Percentiles rank a stretch among this genome's conserved stretches.
Conservation (phyloP, 2,113 vertebrate genomes). For the Daubentonia madagascariensis region DNA sequence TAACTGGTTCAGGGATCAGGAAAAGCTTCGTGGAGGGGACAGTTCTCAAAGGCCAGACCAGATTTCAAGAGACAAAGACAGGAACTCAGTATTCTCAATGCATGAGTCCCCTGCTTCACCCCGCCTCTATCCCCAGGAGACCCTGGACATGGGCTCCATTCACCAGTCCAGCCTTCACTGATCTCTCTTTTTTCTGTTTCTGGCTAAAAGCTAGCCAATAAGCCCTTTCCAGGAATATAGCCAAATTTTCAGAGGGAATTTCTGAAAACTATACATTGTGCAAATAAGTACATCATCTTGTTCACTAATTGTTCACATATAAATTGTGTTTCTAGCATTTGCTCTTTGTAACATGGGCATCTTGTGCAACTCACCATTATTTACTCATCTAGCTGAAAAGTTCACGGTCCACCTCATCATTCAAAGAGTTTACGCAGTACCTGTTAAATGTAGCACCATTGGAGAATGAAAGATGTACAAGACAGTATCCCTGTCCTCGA, state of each 20-base stretch:
- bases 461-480: background rate
- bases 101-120: background rate
- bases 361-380: background rate
- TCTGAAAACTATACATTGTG: background rate
- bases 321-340: background rate
- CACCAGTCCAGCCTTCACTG: background rate
- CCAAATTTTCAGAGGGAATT: background rate
- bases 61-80: background rate
- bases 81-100: conserved; percentile 11
- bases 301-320: background rate
- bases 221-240: background rate
- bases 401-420: background rate
- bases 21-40: background rate
- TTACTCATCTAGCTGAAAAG: background rate
- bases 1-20: background rate
- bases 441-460: background rate
- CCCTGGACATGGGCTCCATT: background rate
- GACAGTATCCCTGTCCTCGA: background rate
- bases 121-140: background rate
- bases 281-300: background rate
- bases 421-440: background rate
- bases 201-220: background rate
- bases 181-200: background rate
- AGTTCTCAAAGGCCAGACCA: background rate
- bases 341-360: background rate